Base-by-base conservation (phyloP, 2,888 invertebrate species). In the Amphiduros pacificus region DNA sequence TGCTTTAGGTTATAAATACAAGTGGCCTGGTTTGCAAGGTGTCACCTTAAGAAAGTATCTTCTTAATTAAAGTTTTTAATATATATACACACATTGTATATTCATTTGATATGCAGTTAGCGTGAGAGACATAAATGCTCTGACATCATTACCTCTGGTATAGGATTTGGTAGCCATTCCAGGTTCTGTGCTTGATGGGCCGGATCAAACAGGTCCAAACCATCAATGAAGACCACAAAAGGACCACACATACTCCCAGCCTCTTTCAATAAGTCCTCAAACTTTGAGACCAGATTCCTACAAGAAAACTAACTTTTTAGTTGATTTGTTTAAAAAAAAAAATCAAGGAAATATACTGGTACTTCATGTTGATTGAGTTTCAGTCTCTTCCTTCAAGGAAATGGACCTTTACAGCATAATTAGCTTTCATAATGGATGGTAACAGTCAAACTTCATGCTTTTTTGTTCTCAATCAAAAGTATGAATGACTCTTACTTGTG, bases 151-250 rank as follows among this genome's bases (percentile, higher is more conserved):
- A 82, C 83, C 73, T 76, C 62, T 28, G 81, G 81, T 6, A 82
- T 59, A 22, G 65, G 64, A 9, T 71, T 65, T 28, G 82, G 81
- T 32, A 83, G 63, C 82, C 82, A 82, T 53, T 78, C 76, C 60
- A 82, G 63, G 55, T 69, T 74, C 51, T 74, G 74, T 5, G 80
- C 78, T 51, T 80, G 73, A 57, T 78, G 68, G 9, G 69, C 71
- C 51, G 74, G 68, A 31, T 78, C 75, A 72, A 83, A 75, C 31
- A 73, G 63, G 60, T 83, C 82, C 29, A 82, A 60, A 14, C 82
- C 82, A 71, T 83, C 83, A n/a, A 83, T 66, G 60, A 82, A 73
- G 9, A 83, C 40, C 6, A 79, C 70, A 11, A 82, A 64, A 1
- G 72, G 74, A 3, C 73, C 65, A 11, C 63, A 54, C 60, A 69